Evolutionary conservation across 2,888 invertebrate genomes (phyloP).

Genomic region (Crossocerus cetratus): DNA sequence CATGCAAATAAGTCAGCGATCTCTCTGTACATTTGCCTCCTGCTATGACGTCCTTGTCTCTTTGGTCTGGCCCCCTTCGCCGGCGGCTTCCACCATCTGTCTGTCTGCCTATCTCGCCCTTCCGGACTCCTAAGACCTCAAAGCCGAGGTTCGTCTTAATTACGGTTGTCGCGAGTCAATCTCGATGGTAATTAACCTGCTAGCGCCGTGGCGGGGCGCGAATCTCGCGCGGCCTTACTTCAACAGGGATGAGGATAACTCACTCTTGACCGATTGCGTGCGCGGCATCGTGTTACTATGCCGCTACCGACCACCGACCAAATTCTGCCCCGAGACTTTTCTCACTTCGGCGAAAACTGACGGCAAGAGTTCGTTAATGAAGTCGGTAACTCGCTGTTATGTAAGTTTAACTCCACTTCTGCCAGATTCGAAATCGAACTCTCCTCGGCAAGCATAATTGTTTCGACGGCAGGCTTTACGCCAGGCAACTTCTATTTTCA

Average conservation of each 20-base stretch:
- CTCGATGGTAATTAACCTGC: slow-evolving; percentile 76
- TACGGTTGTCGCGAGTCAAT: slow-evolving; percentile 76
- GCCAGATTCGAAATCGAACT: too few relatives aligned
- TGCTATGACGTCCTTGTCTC: slow-evolving; percentile 14
- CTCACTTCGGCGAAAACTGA: too few relatives aligned
- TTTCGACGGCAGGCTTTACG: too few relatives aligned
- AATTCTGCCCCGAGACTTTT: too few relatives aligned
- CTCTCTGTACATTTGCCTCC: slow-evolving; percentile 37
- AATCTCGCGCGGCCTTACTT: slow-evolving; percentile 34
- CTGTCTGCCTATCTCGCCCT: slow-evolving; percentile 29
- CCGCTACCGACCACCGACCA: too few relatives aligned
- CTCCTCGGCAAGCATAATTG: too few relatives aligned
- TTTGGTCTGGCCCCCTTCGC: slow-evolving; percentile 31
- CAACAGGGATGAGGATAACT: slow-evolving; percentile 34
- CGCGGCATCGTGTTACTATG: too few relatives aligned
- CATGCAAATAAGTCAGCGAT: slow-evolving; percentile 71
- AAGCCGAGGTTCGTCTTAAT: slow-evolving; percentile 74
- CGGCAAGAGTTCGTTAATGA: too few relatives aligned
- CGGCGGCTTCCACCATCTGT: slow-evolving; percentile 7
- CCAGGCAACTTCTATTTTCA: too few relatives aligned
- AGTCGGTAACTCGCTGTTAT: too few relatives aligned
- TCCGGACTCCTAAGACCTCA: slow-evolving; percentile 55
- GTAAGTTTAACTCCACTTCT: not conserved
- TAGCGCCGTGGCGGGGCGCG: slow-evolving; percentile 29
- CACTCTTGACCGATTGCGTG: slow-evolving; percentile 27